Evolutionary conservation across 2,797 vertebrate genomes (phyloP).

Genomic region (Hapalemur alaotrensis): DNA sequence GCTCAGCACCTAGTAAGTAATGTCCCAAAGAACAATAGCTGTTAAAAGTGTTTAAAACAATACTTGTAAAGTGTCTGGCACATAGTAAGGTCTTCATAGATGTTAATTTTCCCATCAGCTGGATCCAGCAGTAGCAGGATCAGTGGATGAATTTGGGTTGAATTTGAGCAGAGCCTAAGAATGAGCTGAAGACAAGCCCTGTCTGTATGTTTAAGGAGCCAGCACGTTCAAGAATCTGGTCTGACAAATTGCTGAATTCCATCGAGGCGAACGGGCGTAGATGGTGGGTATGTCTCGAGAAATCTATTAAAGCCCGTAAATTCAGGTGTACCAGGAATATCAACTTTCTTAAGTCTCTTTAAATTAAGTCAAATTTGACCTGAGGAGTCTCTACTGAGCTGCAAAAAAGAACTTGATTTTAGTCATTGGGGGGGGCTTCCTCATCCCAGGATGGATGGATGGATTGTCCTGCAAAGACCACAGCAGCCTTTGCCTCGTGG

Average conservation of each 20-base stretch:
- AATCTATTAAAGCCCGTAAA: not conserved
- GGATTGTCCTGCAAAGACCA: not conserved
- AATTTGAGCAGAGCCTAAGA: slow-evolving; percentile 31
- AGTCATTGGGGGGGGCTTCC: not conserved
- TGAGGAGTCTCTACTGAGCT: not conserved
- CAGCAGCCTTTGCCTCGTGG: not conserved
- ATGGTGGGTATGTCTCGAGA: not conserved
- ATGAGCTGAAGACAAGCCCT: not conserved
- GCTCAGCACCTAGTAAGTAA: not conserved
- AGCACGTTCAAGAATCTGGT: not conserved
- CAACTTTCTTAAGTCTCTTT: not conserved
- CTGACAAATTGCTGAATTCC: not conserved
- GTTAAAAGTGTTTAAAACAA: not conserved
- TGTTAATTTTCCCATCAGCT: not conserved
- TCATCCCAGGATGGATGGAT: no score
- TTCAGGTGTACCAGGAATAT: not conserved
- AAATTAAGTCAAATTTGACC: not conserved
- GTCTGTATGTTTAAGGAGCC: not conserved
- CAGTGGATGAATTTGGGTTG: not conserved
- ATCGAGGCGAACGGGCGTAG: not conserved
- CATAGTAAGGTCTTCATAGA: not conserved
- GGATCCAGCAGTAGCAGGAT: not conserved
- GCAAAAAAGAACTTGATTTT: not conserved
- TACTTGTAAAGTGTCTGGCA: not conserved
- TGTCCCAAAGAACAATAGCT: not conserved